Evolutionary conservation across 2,888 invertebrate species (phyloP).

Genomic region (Melipona beecheii): DNA sequence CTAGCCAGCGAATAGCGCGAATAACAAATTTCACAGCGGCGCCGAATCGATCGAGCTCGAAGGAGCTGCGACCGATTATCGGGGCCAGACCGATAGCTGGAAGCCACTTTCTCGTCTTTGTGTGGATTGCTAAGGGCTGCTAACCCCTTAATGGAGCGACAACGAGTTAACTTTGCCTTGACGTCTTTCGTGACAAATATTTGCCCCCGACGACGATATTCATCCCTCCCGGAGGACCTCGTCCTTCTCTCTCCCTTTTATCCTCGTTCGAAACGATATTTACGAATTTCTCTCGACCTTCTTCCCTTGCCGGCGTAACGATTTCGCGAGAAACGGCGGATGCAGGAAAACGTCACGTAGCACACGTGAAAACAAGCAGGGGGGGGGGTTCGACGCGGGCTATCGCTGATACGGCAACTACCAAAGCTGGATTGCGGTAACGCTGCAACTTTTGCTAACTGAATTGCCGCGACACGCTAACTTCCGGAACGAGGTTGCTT

Average conservation of each 20-base stretch:
- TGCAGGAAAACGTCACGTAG: constrained; percentile 2
- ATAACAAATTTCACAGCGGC: constrained; percentile 16
- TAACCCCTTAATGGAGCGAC: constrained; percentile 43
- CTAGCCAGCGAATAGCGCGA: not conserved
- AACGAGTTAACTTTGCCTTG: constrained; percentile 26
- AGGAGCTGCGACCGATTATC: constrained; percentile 13
- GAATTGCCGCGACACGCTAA: constrained; percentile 25
- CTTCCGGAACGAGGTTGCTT: constrained; percentile 22
- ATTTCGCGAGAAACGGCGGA: not conserved
- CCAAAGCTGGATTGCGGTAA: constrained; percentile 40
- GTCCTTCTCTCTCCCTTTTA: too few species aligned
- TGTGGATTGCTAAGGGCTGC: constrained; percentile 23
- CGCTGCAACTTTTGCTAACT: constrained; percentile 40
- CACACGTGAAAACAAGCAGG: not conserved
- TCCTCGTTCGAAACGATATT: not conserved
- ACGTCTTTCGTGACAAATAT: constrained; percentile 31
- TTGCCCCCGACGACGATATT: constrained; percentile 7
- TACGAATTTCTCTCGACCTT: not conserved
- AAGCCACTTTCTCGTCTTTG: constrained; percentile 20
- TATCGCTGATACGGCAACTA: constrained; percentile 37
- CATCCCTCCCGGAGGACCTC: not conserved
- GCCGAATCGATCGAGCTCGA: constrained; percentile 23
- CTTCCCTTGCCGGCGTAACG: not conserved
- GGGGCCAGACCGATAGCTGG: constrained; percentile 4
- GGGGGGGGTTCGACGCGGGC: not conserved